Base-by-base conservation (phyloP, 1,140 invertebrate species). In the Eciton burchellii region DNA sequence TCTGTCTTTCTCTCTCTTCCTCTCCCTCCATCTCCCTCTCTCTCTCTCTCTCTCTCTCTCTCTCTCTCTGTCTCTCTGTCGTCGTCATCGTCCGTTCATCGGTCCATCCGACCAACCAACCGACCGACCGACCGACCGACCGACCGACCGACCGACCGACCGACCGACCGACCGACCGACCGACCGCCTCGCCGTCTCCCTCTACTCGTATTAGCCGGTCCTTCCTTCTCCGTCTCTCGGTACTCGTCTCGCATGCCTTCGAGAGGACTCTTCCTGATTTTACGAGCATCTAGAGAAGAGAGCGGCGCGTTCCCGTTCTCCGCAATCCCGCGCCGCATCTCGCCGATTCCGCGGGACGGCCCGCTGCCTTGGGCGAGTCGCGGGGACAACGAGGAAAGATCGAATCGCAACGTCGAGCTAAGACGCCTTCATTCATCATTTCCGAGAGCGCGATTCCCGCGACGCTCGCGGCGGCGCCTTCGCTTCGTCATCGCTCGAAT, bases 1-100 rank as follows among this genome's bases (percentile, higher is more conserved):
- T 82, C 66, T 52, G 24, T 57, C 62, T 56, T 57, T 21, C 47
- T 76, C 62, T 35, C 77, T 68, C 86, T 84, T 83, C 60, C 86
- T 84, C 83, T 81, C 74, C 52, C 62, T 76, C 81, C 4, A 57
- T 72, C 45, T 76, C 72, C 29, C 81, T 82, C 66, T 52, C 26
- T 57, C 62, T 56, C 65, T 21, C 47, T 76, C 62, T 35, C 35
- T 35, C 65, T 21, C 47, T 76, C 68, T n/a, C n/a, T n/a, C n/a
- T n/a, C n/a, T n/a, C n/a, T n/a, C n/a, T n/a, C n/a, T n/a, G n/a
- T n/a, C n/a, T n/a, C n/a, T n/a, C n/a, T n/a, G n/a, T 81, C 54
- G 62, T 43, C 66, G 70, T 62, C 60, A n/a, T n/a, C 43, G 49
- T 83, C 72, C 47, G 65, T 49, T 47, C 76, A n/a, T 63, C 11